Evolutionary conservation across 2,888 invertebrate genomes (phyloP).

Genomic region (Amphimallon solstitiale): DNA sequence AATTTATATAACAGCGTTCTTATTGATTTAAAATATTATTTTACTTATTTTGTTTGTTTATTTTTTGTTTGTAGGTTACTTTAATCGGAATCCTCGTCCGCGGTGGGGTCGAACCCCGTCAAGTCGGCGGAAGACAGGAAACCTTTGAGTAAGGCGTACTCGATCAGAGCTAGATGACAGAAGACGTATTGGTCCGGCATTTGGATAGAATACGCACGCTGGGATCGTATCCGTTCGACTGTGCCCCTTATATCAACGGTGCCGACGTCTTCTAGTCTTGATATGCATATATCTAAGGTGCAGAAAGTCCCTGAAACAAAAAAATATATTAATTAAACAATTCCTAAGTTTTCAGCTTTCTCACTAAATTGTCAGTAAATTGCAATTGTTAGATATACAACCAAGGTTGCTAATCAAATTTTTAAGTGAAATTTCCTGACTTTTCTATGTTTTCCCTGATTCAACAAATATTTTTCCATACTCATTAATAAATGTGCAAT

Average conservation of each 20-base stretch:
- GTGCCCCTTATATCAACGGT: constrained; percentile 90
- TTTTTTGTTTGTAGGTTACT: background rate
- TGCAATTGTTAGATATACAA: too few species aligned
- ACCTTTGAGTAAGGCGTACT: constrained; percentile 83
- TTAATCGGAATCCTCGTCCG: constrained; percentile 87
- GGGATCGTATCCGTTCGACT: constrained; percentile 91
- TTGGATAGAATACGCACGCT: constrained; percentile 97
- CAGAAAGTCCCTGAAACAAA: constrained; percentile 86
- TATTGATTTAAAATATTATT: background rate
- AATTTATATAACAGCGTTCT: background rate
- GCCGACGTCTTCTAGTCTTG: constrained; percentile 88
- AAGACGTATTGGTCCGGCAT: constrained; percentile 99
- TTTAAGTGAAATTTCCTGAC: too few species aligned
- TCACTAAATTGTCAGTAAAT: too few species aligned
- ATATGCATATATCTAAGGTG: constrained; percentile 94
- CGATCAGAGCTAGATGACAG: constrained; percentile 93
- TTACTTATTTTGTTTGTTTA: too few species aligned
- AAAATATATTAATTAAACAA: too few species aligned
- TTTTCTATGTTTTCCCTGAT: too few species aligned
- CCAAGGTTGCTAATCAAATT: too few species aligned
- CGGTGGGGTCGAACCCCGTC: constrained; percentile 79
- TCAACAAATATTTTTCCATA: too few species aligned
- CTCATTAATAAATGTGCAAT: too few species aligned
- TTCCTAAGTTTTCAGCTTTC: too few species aligned
- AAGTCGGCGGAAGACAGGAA: constrained; percentile 84